These are phyloP conservation scores for Turritopsis dohrnii DNA, from an alignment of 30 jellyfish, hydroid and myxozoan genomes.

Conservation along the genomic window DNA sequence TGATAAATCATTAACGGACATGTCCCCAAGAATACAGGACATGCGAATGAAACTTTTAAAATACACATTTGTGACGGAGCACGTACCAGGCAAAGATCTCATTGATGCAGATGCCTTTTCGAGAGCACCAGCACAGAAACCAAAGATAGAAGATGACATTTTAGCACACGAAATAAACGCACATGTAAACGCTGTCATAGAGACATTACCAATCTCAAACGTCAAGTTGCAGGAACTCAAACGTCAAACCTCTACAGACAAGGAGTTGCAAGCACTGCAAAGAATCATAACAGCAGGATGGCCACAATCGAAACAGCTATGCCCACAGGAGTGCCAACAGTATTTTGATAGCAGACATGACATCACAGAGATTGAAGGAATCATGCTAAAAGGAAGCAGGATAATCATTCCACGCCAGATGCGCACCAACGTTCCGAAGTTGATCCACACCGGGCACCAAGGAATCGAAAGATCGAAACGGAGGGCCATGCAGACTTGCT, in stretches of 20 bases:
- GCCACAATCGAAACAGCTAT: background rate
- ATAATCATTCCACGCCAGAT: background rate
- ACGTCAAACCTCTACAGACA: too few relatives aligned
- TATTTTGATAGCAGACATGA: background rate
- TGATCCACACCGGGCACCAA: background rate
- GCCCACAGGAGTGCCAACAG: background rate
- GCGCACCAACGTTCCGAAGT: background rate
- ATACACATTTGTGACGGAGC: background rate
- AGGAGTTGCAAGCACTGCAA: too few relatives aligned
- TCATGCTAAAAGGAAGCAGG: background rate
- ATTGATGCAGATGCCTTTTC: background rate
- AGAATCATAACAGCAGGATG: background rate
- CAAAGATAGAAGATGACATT: background rate
- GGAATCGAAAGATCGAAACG: too few relatives aligned
- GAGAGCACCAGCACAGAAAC: background rate
- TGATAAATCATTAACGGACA: background rate
- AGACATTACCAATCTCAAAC: background rate
- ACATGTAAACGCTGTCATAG: background rate
- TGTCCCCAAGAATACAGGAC: slow-evolving; percentile 17
- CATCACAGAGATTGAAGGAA: background rate
- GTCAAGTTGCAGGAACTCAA: background rate
- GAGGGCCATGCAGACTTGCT: too few relatives aligned
- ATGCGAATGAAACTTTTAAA: background rate
- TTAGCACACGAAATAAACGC: background rate
- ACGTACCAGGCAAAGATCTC: background rate